These are phyloP conservation scores for Pollenia labialis DNA, from an alignment of 2,888 invertebrate genomes.

Conservation along the genomic window DNA sequence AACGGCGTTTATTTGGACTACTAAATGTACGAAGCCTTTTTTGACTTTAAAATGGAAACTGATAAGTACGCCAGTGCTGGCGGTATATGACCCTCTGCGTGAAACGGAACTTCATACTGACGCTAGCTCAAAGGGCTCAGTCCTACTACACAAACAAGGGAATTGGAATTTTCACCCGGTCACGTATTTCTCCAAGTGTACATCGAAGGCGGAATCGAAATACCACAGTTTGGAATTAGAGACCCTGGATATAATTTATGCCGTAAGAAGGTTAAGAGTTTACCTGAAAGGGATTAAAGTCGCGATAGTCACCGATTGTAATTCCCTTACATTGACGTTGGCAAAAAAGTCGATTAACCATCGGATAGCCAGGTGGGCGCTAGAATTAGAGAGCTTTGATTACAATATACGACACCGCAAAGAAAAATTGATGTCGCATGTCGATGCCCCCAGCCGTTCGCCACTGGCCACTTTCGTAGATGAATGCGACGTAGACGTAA, in stretches of 20 bases:
- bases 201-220: too few species aligned
- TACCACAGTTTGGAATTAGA: constrained; percentile 18
- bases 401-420: not conserved
- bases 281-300: not conserved
- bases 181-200: too few species aligned
- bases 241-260: constrained; percentile 4
- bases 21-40: too few species aligned
- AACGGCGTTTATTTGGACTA: not conserved
- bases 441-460: constrained; percentile 1
- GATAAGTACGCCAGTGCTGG: not conserved
- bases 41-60: not conserved
- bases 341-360: too few species aligned
- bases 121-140: not conserved
- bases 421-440: not conserved
- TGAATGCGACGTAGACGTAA: not conserved
- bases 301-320: not conserved
- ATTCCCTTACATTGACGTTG: too few species aligned
- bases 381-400: not conserved
- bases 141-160: not conserved
- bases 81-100: not conserved
- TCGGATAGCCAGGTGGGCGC: not conserved
- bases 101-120: constrained; percentile 2
- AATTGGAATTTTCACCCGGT: too few species aligned
- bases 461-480: not conserved
- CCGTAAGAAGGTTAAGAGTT: not conserved